phyloP scores from a whole-genome alignment of 1,140 invertebrate genomes.

The Bemisia tabaci region DNA sequence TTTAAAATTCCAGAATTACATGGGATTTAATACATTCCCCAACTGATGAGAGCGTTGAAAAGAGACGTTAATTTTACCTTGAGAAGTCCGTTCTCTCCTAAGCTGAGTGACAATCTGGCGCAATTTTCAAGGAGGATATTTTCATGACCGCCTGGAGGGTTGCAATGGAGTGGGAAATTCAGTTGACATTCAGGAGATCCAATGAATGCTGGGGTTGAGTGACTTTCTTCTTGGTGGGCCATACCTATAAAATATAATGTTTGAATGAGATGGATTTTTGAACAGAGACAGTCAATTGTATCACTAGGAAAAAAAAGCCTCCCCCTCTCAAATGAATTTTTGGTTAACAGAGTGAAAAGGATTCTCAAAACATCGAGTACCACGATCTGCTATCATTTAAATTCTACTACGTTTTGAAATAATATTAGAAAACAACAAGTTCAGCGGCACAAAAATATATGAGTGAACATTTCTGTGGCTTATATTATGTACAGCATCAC shows the following conservation, averaged over 20 bases:
- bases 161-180: conserved; percentile 32
- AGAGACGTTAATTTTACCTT: conserved; percentile 45
- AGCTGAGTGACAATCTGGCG: conserved; percentile 66
- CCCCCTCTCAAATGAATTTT: background rate
- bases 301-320: too few relatives aligned
- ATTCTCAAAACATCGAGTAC: background rate
- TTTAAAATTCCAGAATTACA: too few relatives aligned
- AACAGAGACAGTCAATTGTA: background rate
- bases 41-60: too few relatives aligned
- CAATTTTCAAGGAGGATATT: conserved; percentile 72
- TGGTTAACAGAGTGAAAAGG: background rate
- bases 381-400: background rate
- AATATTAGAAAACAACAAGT: too few relatives aligned
- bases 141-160: conserved; percentile 64
- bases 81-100: conserved; percentile 69
- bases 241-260: conserved; percentile 34
- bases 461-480: too few relatives aligned
- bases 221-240: conserved; percentile 62
- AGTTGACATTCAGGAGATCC: conserved; percentile 41
- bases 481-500: too few relatives aligned
- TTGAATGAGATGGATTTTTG: conserved; percentile 11
- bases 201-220: conserved; percentile 64
- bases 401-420: too few relatives aligned
- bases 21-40: too few relatives aligned
- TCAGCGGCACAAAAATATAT: too few relatives aligned